A percentile compares a stretch with the other conserved stretches of the same genome.
Conservation (phyloP, 2,888 invertebrate species). For the Hylaea fasciaria region DNA sequence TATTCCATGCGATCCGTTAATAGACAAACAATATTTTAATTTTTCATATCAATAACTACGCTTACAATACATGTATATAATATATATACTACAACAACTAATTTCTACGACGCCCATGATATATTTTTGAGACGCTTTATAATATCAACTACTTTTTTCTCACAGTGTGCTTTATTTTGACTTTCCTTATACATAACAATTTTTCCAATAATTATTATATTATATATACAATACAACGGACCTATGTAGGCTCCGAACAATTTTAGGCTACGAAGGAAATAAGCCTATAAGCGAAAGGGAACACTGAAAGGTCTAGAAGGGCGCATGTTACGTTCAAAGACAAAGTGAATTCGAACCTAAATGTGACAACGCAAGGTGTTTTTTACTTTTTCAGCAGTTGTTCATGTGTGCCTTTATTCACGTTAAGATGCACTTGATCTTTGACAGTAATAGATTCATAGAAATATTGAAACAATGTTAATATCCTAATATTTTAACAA, state of each 20-base stretch:
- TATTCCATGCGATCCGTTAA: slow-evolving; percentile 60
- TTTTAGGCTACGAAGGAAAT: slow-evolving; percentile 65
- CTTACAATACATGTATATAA: slow-evolving; percentile 49
- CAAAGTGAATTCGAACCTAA: slow-evolving; percentile 48
- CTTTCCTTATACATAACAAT: slow-evolving; percentile 78
- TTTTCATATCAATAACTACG: slow-evolving; percentile 47
- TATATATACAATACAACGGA: slow-evolving; percentile 45
- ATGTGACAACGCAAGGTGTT: background rate
- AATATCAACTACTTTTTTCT: slow-evolving; percentile 81
- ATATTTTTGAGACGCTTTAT: slow-evolving; percentile 76
- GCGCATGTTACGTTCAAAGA: slow-evolving; percentile 43
- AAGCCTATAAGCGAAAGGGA: slow-evolving; percentile 73
- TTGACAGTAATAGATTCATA: slow-evolving; percentile 40
- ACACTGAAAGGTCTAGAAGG: slow-evolving; percentile 61
- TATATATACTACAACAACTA: slow-evolving; percentile 74
- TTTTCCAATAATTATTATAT: slow-evolving; percentile 73
- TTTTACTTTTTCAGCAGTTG: background rate
- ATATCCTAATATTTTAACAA: slow-evolving; percentile 64
- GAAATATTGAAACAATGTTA: slow-evolving; percentile 49
- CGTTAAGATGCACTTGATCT: slow-evolving; percentile 8
- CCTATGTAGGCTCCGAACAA: slow-evolving; percentile 40
- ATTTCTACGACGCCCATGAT: slow-evolving; percentile 76
- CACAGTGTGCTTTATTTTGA: slow-evolving; percentile 85
- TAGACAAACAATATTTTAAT: slow-evolving; percentile 51
- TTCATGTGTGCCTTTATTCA: background rate